Evolutionary conservation across 2,888 invertebrate genomes (phyloP).

Genomic region (Metopia argyrocephala): DNA sequence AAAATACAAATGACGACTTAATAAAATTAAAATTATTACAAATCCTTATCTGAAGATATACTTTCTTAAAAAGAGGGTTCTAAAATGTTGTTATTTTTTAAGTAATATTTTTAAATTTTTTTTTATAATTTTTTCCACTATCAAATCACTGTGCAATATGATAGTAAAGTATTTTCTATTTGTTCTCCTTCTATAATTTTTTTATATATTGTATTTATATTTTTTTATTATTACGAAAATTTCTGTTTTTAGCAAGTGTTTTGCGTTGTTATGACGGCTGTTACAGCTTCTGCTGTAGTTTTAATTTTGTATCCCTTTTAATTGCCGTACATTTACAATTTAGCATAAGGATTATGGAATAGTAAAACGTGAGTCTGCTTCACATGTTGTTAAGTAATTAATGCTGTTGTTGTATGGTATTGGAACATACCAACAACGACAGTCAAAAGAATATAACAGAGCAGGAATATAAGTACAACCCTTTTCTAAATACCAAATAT

Average conservation of each 20-base stretch:
- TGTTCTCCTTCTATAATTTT: background rate
- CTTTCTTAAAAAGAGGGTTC: too few species aligned
- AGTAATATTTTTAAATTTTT: too few species aligned
- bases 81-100: background rate
- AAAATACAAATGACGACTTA: too few species aligned
- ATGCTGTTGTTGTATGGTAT: background rate
- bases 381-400: constrained; percentile 20
- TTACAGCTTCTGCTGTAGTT: background rate
- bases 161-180: background rate
- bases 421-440: too few species aligned
- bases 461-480: too few species aligned
- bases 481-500: background rate
- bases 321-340: constrained; percentile 45
- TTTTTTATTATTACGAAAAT: background rate
- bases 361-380: background rate
- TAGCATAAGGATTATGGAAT: constrained; percentile 18
- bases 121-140: too few species aligned
- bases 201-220: background rate
- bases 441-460: too few species aligned
- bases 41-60: too few species aligned
- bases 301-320: constrained; percentile 42
- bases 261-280: constrained; percentile 29
- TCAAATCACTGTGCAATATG: background rate
- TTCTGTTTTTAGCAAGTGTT: constrained; percentile 28
- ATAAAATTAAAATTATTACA: too few species aligned